phyloP scores from a whole-genome alignment of 2,888 invertebrate genomes.

The Electrophaes corylata region DNA sequence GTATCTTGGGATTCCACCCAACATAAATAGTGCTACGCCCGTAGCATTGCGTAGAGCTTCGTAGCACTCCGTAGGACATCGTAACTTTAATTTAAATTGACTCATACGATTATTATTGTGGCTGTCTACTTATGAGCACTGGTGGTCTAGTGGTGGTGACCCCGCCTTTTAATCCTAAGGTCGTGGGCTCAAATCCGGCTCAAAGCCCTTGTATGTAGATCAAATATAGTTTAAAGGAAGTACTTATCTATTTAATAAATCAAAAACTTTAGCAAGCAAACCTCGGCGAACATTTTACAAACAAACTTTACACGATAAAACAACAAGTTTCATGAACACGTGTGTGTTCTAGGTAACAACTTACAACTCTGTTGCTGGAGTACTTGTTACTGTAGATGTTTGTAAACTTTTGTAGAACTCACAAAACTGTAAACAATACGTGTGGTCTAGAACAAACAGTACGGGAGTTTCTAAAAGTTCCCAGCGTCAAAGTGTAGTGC shows the following conservation, averaged over 20 bases:
- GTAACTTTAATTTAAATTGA: too few species aligned
- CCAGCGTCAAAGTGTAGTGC: slow-evolving; percentile 44
- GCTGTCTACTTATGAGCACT: too few species aligned
- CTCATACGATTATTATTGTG: too few species aligned
- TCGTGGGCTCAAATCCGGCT: too few species aligned
- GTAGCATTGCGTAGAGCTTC: slow-evolving; percentile 4
- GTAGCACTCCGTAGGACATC: slow-evolving; percentile 6
- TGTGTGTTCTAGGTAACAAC: background rate
- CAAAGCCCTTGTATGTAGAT: too few species aligned
- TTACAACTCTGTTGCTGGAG: too few species aligned
- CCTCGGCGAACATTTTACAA: background rate
- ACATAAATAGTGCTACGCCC: background rate
- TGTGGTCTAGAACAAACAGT: background rate
- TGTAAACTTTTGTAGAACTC: too few species aligned
- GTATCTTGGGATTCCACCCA: too few species aligned
- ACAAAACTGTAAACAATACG: background rate
- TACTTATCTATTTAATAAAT: background rate
- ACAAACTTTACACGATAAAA: background rate
- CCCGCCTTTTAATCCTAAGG: too few species aligned
- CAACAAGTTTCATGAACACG: background rate
- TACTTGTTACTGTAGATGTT: background rate
- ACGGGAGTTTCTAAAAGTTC: slow-evolving; percentile 11
- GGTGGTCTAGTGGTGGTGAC: too few species aligned
- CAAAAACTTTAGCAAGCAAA: background rate
- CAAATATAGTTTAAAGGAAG: too few species aligned